Evolutionary conservation across 2,113 vertebrate genomes (phyloP), one percentile per base, ranked within the genome.

Genomic region (Acanthisitta chloris): DNA sequence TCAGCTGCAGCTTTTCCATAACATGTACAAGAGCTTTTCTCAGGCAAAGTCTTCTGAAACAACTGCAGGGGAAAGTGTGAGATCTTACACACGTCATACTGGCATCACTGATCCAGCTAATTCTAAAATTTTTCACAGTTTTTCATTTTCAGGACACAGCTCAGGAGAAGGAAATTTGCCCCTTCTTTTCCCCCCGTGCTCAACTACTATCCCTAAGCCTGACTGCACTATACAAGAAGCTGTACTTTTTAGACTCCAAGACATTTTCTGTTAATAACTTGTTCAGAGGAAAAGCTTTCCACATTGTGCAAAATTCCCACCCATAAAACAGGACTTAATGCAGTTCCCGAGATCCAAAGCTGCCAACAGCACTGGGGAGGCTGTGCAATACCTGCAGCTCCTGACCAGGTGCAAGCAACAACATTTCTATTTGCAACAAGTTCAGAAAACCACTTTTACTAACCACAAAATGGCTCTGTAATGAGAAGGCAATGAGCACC

Each of bases 391-490:
- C 70, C 83, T 55, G 64, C 64, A 88, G 42, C 73, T 66, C 78
- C 81, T 19, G 14, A 87, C n/a, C 66, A 79, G 65, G 29, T 67
- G 59, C 55, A 86, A 71, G 81, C 46, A 88, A 10, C 79, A 90
- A 12, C 46, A 19, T 17, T 61, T 69, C 55, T 42, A 7, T 65
- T 78, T 49, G 76, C 88, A 86, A 31, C 17, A 46, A 55, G 43
- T 14, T 10, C 65, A 73, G 54, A 77, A 91, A 94, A 90, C 16
- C 12, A 4, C 59, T 85, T 78, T 38, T 64, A 59, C 48, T 81
- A 90, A 94, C 88, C 93, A 95, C 88, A 79, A 40, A 96, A 74
- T 10, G 48, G 31, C 70, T 70, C 51, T 51, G 12, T 82, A 96
- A 93, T 78, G 69, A 92, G 76, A 92, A 74, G 25, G 10, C 71